A percentile compares a stretch with the other conserved stretches of the same genome.
Conservation (phyloP, 2,888 invertebrate genomes). For the Mongoloraphidia duomilia region DNA sequence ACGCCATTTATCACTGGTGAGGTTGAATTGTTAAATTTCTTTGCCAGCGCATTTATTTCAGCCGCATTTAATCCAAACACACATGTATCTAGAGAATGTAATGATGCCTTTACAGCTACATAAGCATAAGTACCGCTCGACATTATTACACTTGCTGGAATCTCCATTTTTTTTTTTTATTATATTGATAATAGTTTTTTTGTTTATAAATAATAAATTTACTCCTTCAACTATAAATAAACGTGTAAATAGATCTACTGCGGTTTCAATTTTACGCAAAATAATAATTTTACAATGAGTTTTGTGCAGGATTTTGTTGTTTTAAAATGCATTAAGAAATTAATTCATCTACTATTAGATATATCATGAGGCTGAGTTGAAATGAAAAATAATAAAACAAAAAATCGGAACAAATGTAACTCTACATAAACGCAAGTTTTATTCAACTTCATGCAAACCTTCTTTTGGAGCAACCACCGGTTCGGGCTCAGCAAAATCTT, state of each 20-base stretch:
- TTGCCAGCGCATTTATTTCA: conserved; percentile 53
- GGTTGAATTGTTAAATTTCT: conserved; percentile 48
- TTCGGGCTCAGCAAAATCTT: conserved; percentile 73
- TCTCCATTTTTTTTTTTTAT: conserved; percentile 22
- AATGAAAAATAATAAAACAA: neutral
- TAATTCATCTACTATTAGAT: too few species aligned
- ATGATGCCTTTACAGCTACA: conserved; percentile 64
- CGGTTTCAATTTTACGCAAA: too few species aligned
- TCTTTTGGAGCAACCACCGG: conserved; percentile 34
- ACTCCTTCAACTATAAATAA: neutral
- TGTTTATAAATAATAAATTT: conserved; percentile 9
- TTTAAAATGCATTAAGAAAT: too few species aligned
- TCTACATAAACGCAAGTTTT: neutral
- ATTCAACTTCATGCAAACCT: neutral
- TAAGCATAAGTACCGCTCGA: conserved; percentile 47
- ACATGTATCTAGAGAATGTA: conserved; percentile 57
- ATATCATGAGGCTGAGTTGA: too few species aligned
- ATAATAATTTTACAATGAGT: too few species aligned
- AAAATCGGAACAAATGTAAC: neutral
- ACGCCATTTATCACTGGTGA: conserved; percentile 55
- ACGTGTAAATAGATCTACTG: neutral
- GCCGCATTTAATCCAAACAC: conserved; percentile 61
- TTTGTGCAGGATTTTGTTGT: too few species aligned
- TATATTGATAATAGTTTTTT: conserved; percentile 4
- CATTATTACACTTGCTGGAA: conserved; percentile 29